phyloP scores from a whole-genome alignment of 2,888 invertebrate genomes.

The Antheraea assamensis region DNA sequence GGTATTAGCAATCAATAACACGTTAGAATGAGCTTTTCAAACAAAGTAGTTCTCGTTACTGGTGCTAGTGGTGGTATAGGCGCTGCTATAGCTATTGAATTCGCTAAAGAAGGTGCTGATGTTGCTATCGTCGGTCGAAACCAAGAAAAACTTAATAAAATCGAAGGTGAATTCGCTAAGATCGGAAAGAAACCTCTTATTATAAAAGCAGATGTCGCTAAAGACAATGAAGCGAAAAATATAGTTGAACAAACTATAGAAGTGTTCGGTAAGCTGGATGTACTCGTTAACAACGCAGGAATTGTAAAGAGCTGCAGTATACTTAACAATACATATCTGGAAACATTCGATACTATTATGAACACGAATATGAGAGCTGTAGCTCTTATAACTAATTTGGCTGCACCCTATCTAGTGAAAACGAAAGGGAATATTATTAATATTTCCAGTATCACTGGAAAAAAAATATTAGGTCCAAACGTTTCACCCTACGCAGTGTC shows the following conservation, averaged over 20 bases:
- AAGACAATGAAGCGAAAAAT: constrained; percentile 34
- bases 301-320: constrained; percentile 29
- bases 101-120: constrained; percentile 38
- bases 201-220: constrained; percentile 40
- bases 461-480: background rate
- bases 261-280: constrained; percentile 41
- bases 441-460: constrained; percentile 24
- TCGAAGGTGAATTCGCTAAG: constrained; percentile 29
- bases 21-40: constrained; percentile 38
- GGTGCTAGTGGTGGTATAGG: constrained; percentile 52
- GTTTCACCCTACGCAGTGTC: constrained; percentile 82
- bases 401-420: constrained; percentile 17
- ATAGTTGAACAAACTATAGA: constrained; percentile 39
- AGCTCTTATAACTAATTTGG: constrained; percentile 14
- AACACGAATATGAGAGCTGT: constrained; percentile 20
- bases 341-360: constrained; percentile 22
- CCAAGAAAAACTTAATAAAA: constrained; percentile 27
- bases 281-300: constrained; percentile 50
- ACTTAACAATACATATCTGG: constrained; percentile 32
- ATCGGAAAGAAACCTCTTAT: constrained; percentile 32
- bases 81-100: constrained; percentile 40
- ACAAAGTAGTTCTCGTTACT: constrained; percentile 48
- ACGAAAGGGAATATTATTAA: constrained; percentile 34
- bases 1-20: background rate
- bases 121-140: constrained; percentile 34